Evolutionary conservation across 2,888 invertebrate species (phyloP), one percentile per base, ranked within the genome.

Genomic region (Nymphalis c-album): DNA sequence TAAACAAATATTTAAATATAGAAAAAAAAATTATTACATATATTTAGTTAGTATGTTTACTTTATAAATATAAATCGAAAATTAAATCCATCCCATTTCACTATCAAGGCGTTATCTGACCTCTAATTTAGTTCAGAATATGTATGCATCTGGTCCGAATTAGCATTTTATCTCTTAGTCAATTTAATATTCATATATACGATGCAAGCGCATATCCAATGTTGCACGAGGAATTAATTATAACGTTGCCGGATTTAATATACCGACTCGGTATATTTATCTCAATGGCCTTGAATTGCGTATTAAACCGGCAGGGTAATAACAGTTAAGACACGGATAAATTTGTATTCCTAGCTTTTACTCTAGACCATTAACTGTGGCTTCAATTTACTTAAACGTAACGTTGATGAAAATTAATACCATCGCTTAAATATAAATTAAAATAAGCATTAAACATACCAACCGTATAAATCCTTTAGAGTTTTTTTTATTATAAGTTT

Each of bases 141-240:
- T 86, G 84, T 85, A 79, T 78, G 86, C 84, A 84, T 84, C 82
- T 80, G 80, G 73, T 74, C 68, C 67, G 79, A 82, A 91, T 91
- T 91, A 88, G 84, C 91, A 91, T 91, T 91, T 91, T 91, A 91
- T 91, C 91, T 90, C 81, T 84, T 80, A 83, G 67, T 58, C 80
- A 78, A 87, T 90, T 88, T 87, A 88, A 85, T 90, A 91, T 91
- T 88, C 91, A 90, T 89, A 83, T 85, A 83, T 84, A 83, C 84
- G 76, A 76, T 84, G 85, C 88, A 85, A 78, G 88, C 74, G 85
- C 85, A 86, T 82, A 83, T 80, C 77, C 79, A 75, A 75, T 73
- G 76, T 74, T 75, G 81, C 81, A 81, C 83, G 82, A 83, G 82
- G 87, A 86, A 91, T 91, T 88, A 86, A 90, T 90, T 87, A 86